These are phyloP conservation scores for Psittacara wagleri DNA, from an alignment of 2,113 vertebrate species.

Conservation along the genomic window DNA sequence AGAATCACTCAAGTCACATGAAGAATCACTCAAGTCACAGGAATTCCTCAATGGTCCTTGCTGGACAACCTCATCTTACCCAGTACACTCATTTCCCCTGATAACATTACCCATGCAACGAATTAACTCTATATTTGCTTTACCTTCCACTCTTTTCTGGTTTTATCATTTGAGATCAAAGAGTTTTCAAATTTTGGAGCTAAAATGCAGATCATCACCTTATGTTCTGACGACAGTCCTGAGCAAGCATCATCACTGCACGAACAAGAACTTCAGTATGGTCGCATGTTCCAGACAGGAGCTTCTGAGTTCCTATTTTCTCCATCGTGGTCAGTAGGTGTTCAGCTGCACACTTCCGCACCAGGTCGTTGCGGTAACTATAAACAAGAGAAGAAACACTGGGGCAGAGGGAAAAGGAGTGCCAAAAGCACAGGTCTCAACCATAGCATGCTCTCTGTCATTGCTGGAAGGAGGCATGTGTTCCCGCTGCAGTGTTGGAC, in stretches of 20 bases:
- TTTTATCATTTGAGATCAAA: neutral
- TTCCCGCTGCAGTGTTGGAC: accelerated
- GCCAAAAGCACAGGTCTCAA: neutral
- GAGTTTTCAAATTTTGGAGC: neutral
- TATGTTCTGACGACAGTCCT: constrained; percentile 74
- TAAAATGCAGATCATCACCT: constrained; percentile 48
- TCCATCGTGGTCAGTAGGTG: constrained; percentile 53
- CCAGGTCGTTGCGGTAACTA: constrained; percentile 65
- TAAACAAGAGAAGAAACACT: neutral
- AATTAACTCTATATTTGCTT: neutral
- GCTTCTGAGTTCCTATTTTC: constrained; percentile 30
- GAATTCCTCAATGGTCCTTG: neutral
- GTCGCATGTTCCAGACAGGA: neutral
- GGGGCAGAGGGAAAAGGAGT: neutral
- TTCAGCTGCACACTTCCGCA: constrained; percentile 60
- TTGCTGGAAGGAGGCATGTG: neutral
- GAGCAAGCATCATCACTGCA: constrained; percentile 61
- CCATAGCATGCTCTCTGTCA: neutral
- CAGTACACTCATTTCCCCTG: too few relatives aligned
- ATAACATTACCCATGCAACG: too few relatives aligned
- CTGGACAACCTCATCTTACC: neutral
- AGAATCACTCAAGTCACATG: neutral
- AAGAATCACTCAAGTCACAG: neutral
- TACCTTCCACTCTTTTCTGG: neutral
- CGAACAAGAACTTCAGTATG: constrained; percentile 12